Percentiles rank a stretch among this genome's conserved stretches.
These are phyloP conservation scores for Tringa solitaria DNA, from an alignment of 2,113 vertebrate genomes.

Conservation along the genomic window DNA sequence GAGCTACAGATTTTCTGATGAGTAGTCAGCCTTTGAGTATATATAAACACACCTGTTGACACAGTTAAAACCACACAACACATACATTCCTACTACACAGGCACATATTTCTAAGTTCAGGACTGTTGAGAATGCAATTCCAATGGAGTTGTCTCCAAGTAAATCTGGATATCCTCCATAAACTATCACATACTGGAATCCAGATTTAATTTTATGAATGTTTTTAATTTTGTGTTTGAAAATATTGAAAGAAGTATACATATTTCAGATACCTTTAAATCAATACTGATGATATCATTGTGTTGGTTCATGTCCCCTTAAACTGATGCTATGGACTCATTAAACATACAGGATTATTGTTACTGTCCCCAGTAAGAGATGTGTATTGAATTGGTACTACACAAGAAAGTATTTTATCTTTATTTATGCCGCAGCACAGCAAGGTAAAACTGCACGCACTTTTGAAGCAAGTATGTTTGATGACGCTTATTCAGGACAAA, in stretches of 20 bases:
- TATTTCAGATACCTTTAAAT: neutral
- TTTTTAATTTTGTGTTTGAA: neutral
- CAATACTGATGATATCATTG: neutral
- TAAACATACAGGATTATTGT: neutral
- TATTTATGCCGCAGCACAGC: neutral
- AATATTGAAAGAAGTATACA: neutral
- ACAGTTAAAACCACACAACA: neutral
- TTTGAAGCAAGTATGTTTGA: neutral
- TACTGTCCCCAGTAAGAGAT: neutral
- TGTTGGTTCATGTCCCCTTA: neutral
- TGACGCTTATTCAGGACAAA: neutral
- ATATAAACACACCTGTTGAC: neutral
- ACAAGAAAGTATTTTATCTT: neutral
- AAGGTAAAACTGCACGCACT: neutral
- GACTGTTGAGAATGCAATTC: neutral
- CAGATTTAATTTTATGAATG: neutral
- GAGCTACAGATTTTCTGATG: neutral
- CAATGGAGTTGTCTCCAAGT: neutral
- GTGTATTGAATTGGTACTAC: neutral
- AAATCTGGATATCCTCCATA: neutral
- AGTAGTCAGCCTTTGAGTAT: neutral
- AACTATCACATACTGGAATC: neutral
- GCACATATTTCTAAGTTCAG: neutral
- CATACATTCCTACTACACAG: neutral
- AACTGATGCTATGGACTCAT: neutral